Conservation (phyloP, 2,888 invertebrate species). For the Volucella zonaria region DNA sequence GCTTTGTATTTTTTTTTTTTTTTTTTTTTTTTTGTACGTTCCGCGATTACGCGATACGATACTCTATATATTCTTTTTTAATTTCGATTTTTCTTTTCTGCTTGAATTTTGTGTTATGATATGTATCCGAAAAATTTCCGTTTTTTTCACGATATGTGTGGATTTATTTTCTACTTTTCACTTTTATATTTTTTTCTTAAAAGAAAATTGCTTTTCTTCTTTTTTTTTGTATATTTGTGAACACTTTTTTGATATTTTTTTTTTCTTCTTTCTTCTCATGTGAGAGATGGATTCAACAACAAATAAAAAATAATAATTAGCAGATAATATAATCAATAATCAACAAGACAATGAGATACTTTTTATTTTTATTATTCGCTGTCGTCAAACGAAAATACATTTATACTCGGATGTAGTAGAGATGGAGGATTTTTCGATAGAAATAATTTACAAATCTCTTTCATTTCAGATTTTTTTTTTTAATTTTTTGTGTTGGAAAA, state of each 20-base stretch:
- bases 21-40: slow-evolving; percentile 51
- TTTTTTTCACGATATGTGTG: slow-evolving; percentile 63
- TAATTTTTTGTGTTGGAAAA: slow-evolving; percentile 42
- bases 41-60: slow-evolving; percentile 64
- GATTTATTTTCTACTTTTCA: slow-evolving; percentile 40
- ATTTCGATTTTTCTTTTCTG: slow-evolving; percentile 39
- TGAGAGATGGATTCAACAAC: slow-evolving; percentile 61
- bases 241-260: slow-evolving; percentile 32
- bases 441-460: not conserved
- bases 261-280: slow-evolving; percentile 50
- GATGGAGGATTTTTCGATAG: slow-evolving; percentile 11
- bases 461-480: slow-evolving; percentile 9
- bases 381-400: slow-evolving; percentile 46
- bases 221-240: slow-evolving; percentile 46
- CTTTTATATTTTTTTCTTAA: slow-evolving; percentile 43
- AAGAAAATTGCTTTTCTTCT: slow-evolving; percentile 50
- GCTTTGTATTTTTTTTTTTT: slow-evolving; percentile 12
- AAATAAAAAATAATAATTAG: slow-evolving; percentile 45
- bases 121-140: slow-evolving; percentile 70
- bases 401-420: slow-evolving; percentile 42
- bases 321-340: slow-evolving; percentile 70
- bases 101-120: slow-evolving; percentile 55
- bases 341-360: slow-evolving; percentile 57
- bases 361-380: slow-evolving; percentile 47
- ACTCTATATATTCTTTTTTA: not conserved